phyloP scores from a whole-genome alignment of 2,797 vertebrate genomes.

The Cirrhinus mrigala region DNA sequence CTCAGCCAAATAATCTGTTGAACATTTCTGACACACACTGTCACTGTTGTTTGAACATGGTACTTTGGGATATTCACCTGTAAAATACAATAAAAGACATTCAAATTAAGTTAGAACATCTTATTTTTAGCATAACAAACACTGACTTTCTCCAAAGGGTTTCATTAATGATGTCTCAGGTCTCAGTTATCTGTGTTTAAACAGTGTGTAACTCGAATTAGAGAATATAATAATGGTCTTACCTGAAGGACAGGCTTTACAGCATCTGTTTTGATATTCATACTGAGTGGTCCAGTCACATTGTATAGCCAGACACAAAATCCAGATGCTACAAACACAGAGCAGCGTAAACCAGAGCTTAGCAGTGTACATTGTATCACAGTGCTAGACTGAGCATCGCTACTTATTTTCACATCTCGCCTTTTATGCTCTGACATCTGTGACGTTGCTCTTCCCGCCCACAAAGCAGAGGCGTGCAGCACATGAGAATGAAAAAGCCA shows the following conservation, averaged over 20 bases:
- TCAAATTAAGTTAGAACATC: background rate
- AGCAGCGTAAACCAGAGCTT: conserved; percentile 28
- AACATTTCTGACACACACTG: conserved; percentile 67
- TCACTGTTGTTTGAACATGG: conserved; percentile 47
- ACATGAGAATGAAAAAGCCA: background rate
- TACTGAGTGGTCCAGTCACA: conserved; percentile 55
- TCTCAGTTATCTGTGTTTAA: conserved; percentile 1
- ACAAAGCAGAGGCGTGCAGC: conserved; percentile 19
- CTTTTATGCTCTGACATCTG: conserved; percentile 3
- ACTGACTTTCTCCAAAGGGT: background rate
- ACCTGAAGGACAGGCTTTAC: conserved; percentile 72
- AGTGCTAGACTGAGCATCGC: background rate
- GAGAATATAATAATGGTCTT: conserved; percentile 52
- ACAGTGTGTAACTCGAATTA: background rate
- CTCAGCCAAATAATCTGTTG: background rate
- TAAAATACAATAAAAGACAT: background rate
- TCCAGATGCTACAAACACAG: background rate
- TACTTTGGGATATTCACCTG: conserved; percentile 62
- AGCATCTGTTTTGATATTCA: conserved; percentile 56
- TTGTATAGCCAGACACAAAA: conserved; percentile 19
- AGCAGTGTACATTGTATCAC: conserved; percentile 40
- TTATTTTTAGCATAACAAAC: background rate
- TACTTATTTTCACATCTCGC: background rate
- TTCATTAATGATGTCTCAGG: background rate
- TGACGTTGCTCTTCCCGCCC: conserved; percentile 13